phyloP scores from a whole-genome alignment of 2,113 vertebrate species.

The Puntigrus tetrazona region DNA sequence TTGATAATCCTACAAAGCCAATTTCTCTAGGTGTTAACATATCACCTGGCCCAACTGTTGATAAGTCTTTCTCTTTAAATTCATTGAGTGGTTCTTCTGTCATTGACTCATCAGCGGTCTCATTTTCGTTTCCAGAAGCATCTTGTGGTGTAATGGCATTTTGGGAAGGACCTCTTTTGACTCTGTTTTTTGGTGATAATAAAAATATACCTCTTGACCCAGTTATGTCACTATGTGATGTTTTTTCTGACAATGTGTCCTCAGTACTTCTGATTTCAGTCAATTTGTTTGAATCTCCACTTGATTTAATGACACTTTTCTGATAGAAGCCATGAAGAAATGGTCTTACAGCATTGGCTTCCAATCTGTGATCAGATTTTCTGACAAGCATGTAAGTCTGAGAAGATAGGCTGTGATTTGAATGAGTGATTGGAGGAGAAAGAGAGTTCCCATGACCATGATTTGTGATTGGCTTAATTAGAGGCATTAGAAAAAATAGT shows the following conservation, averaged over 20 bases:
- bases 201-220: conserved; percentile 10
- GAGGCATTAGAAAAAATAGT: conserved; percentile 46
- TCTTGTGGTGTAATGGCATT: conserved; percentile 15
- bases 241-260: conserved; percentile 11
- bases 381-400: conserved; percentile 30
- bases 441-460: conserved; percentile 37
- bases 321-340: not conserved
- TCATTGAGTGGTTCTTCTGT: not conserved
- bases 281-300: not conserved
- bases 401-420: not conserved
- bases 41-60: not conserved
- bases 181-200: conserved; percentile 4
- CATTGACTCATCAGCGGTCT: not conserved
- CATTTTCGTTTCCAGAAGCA: not conserved
- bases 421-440: conserved; percentile 13
- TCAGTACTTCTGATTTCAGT: not conserved
- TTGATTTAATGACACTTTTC: conserved; percentile 7
- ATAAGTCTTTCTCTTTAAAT: conserved; percentile 7
- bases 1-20: not conserved
- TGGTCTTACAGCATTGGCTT: not conserved
- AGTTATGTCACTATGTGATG: not conserved
- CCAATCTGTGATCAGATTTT: not conserved
- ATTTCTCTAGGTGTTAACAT: not conserved
- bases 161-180: conserved; percentile 16
- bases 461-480: conserved; percentile 34